A percentile compares a stretch with the other conserved stretches of the same genome.
Conservation (phyloP, 2,113 vertebrate genomes). For the Vimba vimba region DNA sequence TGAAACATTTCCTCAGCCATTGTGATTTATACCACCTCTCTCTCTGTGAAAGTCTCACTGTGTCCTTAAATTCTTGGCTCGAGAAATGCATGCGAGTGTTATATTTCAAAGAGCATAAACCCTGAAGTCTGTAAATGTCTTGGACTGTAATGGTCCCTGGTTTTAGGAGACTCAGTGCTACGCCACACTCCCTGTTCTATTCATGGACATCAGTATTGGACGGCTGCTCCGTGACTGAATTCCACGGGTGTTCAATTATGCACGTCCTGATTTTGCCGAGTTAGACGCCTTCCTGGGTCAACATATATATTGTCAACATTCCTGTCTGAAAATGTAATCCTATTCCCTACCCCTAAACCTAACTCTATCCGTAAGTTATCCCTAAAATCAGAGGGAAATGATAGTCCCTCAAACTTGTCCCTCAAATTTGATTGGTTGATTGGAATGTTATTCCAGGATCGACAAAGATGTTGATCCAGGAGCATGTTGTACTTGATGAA, state of each 20-base stretch:
- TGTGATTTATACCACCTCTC: not conserved
- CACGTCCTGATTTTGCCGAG: not conserved
- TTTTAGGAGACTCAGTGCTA: constrained; percentile 29
- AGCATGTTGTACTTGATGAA: no score
- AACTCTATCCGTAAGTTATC: no score
- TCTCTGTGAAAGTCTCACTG: constrained; percentile 23
- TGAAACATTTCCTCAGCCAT: not conserved
- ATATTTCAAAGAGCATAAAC: constrained; percentile 66
- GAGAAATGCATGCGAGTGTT: constrained; percentile 66
- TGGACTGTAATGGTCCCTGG: constrained; percentile 47
- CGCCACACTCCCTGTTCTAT: constrained; percentile 38
- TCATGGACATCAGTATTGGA: constrained; percentile 54
- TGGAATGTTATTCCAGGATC: no score
- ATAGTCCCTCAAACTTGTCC: no score
- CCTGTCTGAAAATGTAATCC: no score
- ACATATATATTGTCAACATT: no score
- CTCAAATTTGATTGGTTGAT: no score
- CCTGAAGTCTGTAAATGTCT: constrained; percentile 57
- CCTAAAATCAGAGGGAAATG: no score
- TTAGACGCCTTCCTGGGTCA: no score
- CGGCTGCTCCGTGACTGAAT: not conserved
- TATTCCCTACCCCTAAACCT: no score
- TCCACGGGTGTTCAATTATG: not conserved
- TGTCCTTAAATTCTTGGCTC: constrained; percentile 57
- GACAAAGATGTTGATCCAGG: no score